Conservation (phyloP, 2,113 vertebrate genomes). For the Psilopogon haemacephalus region DNA sequence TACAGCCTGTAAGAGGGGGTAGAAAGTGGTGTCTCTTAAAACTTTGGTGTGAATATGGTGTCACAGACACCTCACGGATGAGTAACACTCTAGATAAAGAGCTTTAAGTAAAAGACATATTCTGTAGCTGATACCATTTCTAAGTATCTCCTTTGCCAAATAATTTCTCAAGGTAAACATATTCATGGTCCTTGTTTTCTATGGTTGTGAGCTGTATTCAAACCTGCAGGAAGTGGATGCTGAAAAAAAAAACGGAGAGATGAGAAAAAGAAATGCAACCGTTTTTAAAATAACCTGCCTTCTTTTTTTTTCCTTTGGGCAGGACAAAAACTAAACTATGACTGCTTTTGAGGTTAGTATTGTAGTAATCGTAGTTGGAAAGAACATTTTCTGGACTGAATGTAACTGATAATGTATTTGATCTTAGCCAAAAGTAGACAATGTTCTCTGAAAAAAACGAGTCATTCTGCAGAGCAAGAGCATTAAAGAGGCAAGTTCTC, state of each 20-base stretch:
- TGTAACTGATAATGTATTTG: constrained; percentile 1
- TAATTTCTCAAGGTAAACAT: neutral
- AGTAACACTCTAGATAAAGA: neutral
- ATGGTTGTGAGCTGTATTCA: neutral
- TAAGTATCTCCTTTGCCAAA: neutral
- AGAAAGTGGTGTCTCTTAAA: neutral
- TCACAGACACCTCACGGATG: neutral
- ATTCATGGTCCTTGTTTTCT: neutral
- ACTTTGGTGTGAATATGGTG: neutral
- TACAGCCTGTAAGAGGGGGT: neutral
- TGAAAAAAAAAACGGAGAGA: neutral
- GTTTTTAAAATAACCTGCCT: neutral
- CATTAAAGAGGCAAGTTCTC: neutral
- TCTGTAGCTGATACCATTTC: neutral
- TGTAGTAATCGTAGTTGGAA: neutral
- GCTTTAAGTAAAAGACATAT: neutral
- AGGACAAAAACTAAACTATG: neutral
- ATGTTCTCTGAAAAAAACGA: constrained; percentile 3
- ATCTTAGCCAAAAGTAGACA: constrained; percentile 32
- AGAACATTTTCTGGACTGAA: constrained; percentile 1
- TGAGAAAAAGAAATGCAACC: neutral
- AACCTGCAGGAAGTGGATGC: neutral
- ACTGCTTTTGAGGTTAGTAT: neutral
- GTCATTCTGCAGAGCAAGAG: neutral
- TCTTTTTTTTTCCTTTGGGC: neutral